Percentiles rank a stretch among this genome's conserved stretches.
These are phyloP conservation scores for Macrophya alboannulata DNA, from an alignment of 2,888 invertebrate species.

Conservation along the genomic window DNA sequence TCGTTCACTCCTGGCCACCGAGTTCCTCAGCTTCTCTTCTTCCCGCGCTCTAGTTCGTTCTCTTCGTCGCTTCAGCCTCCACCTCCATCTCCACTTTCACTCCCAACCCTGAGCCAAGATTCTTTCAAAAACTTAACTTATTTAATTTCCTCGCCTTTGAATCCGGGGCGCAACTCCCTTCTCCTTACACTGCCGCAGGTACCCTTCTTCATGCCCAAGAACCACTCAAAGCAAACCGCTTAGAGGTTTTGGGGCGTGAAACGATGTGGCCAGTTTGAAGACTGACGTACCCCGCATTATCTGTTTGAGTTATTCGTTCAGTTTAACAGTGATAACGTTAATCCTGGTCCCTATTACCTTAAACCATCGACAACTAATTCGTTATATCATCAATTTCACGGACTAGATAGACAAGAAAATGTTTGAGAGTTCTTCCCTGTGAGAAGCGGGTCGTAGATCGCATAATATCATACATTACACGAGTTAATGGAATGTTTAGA, in stretches of 20 bases:
- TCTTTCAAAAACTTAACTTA: constrained; percentile 74
- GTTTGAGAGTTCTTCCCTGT: constrained; percentile 4
- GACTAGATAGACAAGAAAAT: background rate
- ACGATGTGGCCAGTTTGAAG: background rate
- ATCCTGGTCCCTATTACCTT: background rate
- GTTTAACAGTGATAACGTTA: too few species aligned
- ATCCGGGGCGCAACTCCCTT: constrained; percentile 16
- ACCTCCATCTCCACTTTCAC: background rate
- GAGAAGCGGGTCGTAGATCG: background rate
- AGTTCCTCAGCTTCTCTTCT: constrained; percentile 56
- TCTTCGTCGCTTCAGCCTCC: background rate
- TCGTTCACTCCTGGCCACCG: constrained; percentile 61
- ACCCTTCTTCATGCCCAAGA: background rate
- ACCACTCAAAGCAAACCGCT: background rate
- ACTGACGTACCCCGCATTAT: background rate
- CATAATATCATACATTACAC: background rate
- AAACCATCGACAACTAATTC: background rate
- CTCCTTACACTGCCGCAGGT: background rate
- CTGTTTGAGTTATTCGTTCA: background rate
- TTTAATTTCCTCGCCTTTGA: constrained; percentile 73
- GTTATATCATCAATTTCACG: background rate
- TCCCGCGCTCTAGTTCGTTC: constrained; percentile 1
- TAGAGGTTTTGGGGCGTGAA: constrained; percentile 2
- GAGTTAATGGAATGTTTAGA: constrained; percentile 5
- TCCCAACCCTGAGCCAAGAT: constrained; percentile 61